Base-by-base conservation (phyloP, 2,888 invertebrate species). In the Zaprionus lineosus region DNA sequence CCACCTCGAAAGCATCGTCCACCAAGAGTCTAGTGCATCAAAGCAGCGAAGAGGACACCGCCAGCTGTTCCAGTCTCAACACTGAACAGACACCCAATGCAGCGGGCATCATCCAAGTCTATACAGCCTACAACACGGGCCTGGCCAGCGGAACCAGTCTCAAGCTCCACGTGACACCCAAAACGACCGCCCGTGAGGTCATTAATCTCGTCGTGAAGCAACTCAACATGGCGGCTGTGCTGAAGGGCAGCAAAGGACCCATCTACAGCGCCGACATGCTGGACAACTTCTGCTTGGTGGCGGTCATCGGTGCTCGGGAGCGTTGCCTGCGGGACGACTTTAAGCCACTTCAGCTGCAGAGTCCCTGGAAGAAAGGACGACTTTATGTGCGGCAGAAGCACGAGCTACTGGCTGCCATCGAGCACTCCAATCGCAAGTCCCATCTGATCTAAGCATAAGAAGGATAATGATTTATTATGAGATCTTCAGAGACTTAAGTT, bases 191-290 rank as follows among this genome's bases (percentile, higher is more conserved):
- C 0, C 92, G 97, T 9, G 98, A 99, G 91, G 97, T 99, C 47
- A 96, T 99, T 63, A 96, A 97, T 90, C 92, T 98, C 63, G 98
- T 99, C 14, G 96, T 99, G 47, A 96, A 97, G 88, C 98, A 99
- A 89, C 92, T 99, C 33, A 98, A 98, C 88, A 96, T 97, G 94
- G 97, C 97, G 8, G 96, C 96, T 46, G 93, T 95, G 11, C 91
- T 96, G 12, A 97, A 96, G 89, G 95, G 96, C 36, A 95, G 95
- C 88, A 93, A 94, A 31, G 96, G 96, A 0, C 97, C 97, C 0
- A 94, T 97, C 31, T 96, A 96, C 86, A 93, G 94, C 0, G 93
- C 94, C 1, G 96, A 96, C 47, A 94, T 95, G 88, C 91, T 97
- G 58, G 93, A 93, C 60, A 96, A 97, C 88, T 98, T 98, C 90